Base-by-base conservation (phyloP, 2,888 invertebrate genomes). In the Auanema freiburgensis region DNA sequence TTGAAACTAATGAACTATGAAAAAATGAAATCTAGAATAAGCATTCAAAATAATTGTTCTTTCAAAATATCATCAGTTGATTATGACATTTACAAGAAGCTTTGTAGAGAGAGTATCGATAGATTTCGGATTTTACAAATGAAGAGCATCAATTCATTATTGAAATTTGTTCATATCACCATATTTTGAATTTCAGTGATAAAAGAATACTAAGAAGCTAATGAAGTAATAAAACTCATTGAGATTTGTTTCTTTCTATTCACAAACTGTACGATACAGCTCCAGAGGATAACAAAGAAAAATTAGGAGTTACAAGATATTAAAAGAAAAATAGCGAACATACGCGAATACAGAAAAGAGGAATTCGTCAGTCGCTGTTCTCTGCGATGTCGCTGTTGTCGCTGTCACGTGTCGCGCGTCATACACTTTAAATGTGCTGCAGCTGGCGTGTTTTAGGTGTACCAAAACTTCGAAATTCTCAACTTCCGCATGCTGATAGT, bases 281-380 rank as follows among this genome's bases (percentile, higher is more conserved):
- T 46, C 4, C 3, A 18, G 21, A 46, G 10, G 3, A 21, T 21
- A 18, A 46, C 10, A 46, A 46, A 5, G 46, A 46, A 46, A 21
- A 18, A 46, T 18, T 3, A 46, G 10, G 10, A 46, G 3, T 46
- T 46, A 10, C 3, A 21, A 18, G 21, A 46, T 33, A 8, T 33
- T 33, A 46, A 5, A 21, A 46, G 46, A 21, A 46, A 21, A 46
- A 46, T 46, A 46, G 46, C 16, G 46, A 46, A 46, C 21, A 18
- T 16, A 21, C 21, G 46, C 46, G 16, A 46, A 46, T 18, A 46
- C 33, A 33, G 33, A 33, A 33, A 33, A 33, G 33, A 33, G 33
- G 33, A 33, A 33, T 33, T 33, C 33, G 4, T 33, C 33, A 33
- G 33, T 33, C 33, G 33, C 33, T 33, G 33, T 33, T 33, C 33